Conservation (phyloP, 2,888 invertebrate genomes). For the Conus canariensis region DNA sequence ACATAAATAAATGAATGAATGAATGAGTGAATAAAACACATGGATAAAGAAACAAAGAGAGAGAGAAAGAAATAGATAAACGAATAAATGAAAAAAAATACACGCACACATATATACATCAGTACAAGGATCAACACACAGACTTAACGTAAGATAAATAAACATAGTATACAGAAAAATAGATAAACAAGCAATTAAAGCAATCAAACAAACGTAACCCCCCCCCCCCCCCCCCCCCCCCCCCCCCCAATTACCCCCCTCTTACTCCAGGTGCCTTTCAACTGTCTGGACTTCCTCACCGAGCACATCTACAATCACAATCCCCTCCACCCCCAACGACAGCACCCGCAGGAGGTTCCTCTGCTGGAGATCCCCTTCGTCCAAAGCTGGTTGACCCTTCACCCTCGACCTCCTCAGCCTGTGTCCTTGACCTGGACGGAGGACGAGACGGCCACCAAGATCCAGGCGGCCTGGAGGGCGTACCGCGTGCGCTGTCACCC, state of each 20-base stretch:
- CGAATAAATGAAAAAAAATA: too few relatives aligned
- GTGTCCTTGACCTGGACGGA: constrained; percentile 23
- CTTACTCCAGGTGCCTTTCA: background rate
- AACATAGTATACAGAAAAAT: too few relatives aligned
- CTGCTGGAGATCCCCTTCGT: constrained; percentile 13
- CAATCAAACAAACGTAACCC: too few relatives aligned
- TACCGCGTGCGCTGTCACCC: constrained; percentile 10
- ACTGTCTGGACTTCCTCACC: background rate
- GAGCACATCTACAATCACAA: constrained; percentile 25
- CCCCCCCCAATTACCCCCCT: background rate
- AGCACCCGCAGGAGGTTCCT: background rate
- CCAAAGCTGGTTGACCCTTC: background rate
- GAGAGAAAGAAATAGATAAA: too few relatives aligned
- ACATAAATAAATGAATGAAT: too few relatives aligned
- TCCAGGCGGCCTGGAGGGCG: background rate
- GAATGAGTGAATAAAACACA: too few relatives aligned
- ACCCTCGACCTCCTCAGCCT: background rate
- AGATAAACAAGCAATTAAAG: too few relatives aligned
- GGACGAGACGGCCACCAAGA: constrained; percentile 30
- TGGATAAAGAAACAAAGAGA: too few relatives aligned
- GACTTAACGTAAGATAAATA: too few relatives aligned
- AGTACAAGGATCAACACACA: too few relatives aligned
- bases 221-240: background rate
- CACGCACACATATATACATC: too few relatives aligned
- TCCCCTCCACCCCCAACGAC: background rate